A percentile compares a stretch with the other conserved stretches of the same genome.
Evolutionary conservation across 2,888 invertebrate species (phyloP).

Genomic region (Chymomyza procnemis): DNA sequence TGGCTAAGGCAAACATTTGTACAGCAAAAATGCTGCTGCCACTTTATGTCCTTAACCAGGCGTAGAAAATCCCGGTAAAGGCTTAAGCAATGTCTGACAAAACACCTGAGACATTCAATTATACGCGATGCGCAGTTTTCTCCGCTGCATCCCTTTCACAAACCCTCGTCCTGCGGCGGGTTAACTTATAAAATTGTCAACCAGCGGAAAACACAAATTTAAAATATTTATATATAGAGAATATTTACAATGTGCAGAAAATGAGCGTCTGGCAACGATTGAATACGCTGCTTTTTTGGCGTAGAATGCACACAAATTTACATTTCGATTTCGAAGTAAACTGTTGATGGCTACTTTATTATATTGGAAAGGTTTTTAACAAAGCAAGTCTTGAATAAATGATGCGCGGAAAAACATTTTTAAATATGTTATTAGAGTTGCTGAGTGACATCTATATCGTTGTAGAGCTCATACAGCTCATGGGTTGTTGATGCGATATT

Average conservation of each 20-base stretch:
- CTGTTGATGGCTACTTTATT: too few relatives aligned
- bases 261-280: not conserved
- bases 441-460: too few relatives aligned
- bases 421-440: too few relatives aligned
- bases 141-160: conserved; percentile 11
- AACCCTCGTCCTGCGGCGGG: conserved; percentile 13
- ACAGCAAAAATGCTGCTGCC: conserved; percentile 1
- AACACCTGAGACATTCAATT: conserved; percentile 78
- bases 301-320: too few relatives aligned
- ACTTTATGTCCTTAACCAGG: not conserved
- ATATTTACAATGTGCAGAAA: conserved; percentile 22
- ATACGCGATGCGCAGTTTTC: conserved; percentile 48
- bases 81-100: conserved; percentile 77
- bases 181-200: conserved; percentile 63
- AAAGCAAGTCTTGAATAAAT: too few relatives aligned
- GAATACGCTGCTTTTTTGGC: not conserved
- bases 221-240: conserved; percentile 18
- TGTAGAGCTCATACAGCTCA: too few relatives aligned
- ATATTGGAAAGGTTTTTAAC: too few relatives aligned
- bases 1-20: conserved; percentile 32
- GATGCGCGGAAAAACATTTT: too few relatives aligned
- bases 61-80: conserved; percentile 73
- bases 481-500: too few relatives aligned
- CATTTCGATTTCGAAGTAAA: too few relatives aligned
- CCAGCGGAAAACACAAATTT: conserved; percentile 27